These are phyloP conservation scores for Heliconius melpomene DNA, from an alignment of 1,140 invertebrate species.

Conservation along the genomic window DNA sequence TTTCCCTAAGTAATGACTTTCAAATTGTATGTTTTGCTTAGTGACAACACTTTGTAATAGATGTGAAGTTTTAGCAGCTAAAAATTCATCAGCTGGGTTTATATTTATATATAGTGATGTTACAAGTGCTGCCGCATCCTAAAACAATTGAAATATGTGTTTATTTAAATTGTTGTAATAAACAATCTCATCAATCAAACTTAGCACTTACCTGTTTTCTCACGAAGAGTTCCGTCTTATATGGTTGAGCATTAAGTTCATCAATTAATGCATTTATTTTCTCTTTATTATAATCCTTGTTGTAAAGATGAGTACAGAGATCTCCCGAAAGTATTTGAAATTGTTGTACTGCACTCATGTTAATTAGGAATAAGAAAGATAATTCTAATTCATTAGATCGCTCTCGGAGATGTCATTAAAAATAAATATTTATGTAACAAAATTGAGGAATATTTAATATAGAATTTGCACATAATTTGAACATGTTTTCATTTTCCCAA, in stretches of 20 bases:
- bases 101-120: slow-evolving; percentile 63
- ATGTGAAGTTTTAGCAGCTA: slow-evolving; percentile 68
- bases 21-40: slow-evolving; percentile 64
- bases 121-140: slow-evolving; percentile 62
- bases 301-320: slow-evolving; percentile 60
- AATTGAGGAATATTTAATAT: not conserved
- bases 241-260: slow-evolving; percentile 66
- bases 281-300: slow-evolving; percentile 58
- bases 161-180: slow-evolving; percentile 7
- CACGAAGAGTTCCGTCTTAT: slow-evolving; percentile 62
- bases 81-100: slow-evolving; percentile 63
- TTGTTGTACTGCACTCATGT: slow-evolving; percentile 43
- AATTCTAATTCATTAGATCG: not conserved
- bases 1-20: slow-evolving; percentile 50
- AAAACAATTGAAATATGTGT: slow-evolving; percentile 37
- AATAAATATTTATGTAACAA: not conserved
- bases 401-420: not conserved
- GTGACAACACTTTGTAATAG: slow-evolving; percentile 61
- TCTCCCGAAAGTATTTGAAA: slow-evolving; percentile 60
- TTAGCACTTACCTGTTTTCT: slow-evolving; percentile 56
- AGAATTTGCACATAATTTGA: slow-evolving; percentile 1
- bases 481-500: slow-evolving; percentile 18
- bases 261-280: slow-evolving; percentile 63
- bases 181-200: not conserved
- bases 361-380: not conserved